Conservation (phyloP, 2,113 vertebrate species). For the Larimichthys crocea region DNA sequence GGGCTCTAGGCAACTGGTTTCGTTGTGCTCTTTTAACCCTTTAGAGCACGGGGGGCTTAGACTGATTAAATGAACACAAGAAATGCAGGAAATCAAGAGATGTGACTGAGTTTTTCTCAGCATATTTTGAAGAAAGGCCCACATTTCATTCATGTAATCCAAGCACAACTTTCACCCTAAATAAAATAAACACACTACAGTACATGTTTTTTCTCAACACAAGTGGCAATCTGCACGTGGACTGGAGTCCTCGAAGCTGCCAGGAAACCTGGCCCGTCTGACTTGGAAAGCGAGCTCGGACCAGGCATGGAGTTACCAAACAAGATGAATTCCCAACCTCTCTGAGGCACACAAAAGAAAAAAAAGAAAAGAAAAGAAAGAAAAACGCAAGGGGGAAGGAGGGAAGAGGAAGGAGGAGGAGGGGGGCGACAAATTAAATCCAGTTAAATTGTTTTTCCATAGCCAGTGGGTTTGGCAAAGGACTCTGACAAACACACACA, state of each 20-base stretch:
- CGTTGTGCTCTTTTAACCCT: conserved; percentile 76
- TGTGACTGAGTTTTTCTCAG: background rate
- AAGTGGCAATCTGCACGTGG: background rate
- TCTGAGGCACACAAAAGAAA: conserved; percentile 66
- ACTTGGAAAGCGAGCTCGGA: conserved; percentile 28
- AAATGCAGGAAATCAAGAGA: background rate
- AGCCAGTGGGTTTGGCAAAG: conserved; percentile 81
- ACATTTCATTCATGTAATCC: background rate
- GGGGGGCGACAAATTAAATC: conserved; percentile 79
- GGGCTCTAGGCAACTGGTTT: conserved; percentile 74
- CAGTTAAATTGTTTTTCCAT: conserved; percentile 86
- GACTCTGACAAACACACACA: conserved; percentile 65
- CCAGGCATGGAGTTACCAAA: conserved; percentile 53
- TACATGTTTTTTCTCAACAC: background rate
- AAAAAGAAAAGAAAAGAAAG: conserved; percentile 54
- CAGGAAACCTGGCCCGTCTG: conserved; percentile 12
- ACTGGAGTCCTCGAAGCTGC: conserved; percentile 18
- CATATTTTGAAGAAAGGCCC: background rate
- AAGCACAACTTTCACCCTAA: background rate
- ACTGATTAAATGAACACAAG: conserved; percentile 14
- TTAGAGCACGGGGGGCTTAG: conserved; percentile 27
- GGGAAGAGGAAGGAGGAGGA: conserved; percentile 34
- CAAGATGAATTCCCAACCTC: conserved; percentile 71
- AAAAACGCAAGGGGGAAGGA: conserved; percentile 43
- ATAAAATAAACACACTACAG: background rate